Evolutionary conservation across 2,888 invertebrate genomes (phyloP).

Genomic region (Pachymerium ferrugineum): DNA sequence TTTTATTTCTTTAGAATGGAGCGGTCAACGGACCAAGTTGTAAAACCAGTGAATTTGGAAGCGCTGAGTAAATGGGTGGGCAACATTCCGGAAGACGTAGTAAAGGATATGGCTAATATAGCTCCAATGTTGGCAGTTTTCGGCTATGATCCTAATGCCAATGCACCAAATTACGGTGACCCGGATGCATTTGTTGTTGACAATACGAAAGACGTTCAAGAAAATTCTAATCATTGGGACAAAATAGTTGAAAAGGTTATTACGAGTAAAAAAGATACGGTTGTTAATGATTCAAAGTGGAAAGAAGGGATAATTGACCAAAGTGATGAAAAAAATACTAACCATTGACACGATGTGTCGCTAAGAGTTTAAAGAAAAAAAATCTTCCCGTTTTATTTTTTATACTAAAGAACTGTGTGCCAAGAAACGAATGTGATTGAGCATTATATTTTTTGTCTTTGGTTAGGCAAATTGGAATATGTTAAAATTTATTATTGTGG

Average conservation of each 20-base stretch:
- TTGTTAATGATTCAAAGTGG: not conserved
- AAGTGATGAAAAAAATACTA: not conserved
- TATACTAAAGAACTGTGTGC: not conserved
- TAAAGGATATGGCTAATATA: conserved; percentile 82
- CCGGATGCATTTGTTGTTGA: conserved; percentile 67
- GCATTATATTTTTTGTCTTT: not conserved
- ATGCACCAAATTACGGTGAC: conserved; percentile 90
- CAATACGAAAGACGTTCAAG: conserved; percentile 48
- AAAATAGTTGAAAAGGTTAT: conserved; percentile 40
- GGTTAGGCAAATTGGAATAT: not conserved
- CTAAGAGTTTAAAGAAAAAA: not conserved
- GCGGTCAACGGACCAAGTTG: conserved; percentile 96
- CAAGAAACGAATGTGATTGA: not conserved
- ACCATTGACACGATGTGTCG: not conserved
- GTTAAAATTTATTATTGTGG: not conserved
- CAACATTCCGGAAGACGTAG: conserved; percentile 66
- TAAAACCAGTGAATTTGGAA: conserved; percentile 95
- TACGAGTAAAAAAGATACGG: conserved; percentile 15
- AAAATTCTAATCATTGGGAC: conserved; percentile 46
- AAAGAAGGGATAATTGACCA: not conserved
- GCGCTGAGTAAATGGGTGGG: conserved; percentile 58
- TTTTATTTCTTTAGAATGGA: conserved; percentile 67
- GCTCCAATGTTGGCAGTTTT: conserved; percentile 86
- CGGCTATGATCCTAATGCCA: conserved; percentile 93
- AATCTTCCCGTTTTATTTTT: conserved; percentile 17